Conservation (phyloP, 2,113 vertebrate species). For the Myocastor coypus region DNA sequence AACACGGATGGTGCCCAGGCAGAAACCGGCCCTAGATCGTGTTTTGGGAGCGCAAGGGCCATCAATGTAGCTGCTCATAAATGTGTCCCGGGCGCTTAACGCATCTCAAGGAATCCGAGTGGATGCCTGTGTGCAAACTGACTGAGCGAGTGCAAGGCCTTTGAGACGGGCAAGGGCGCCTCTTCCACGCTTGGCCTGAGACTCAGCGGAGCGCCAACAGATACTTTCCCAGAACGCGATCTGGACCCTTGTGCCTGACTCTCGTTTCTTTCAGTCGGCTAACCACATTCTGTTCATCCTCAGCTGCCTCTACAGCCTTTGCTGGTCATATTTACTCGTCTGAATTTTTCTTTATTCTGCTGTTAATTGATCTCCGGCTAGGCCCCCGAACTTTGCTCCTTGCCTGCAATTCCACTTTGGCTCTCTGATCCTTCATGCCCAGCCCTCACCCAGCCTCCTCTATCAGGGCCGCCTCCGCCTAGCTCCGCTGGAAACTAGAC, state of each 20-base stretch:
- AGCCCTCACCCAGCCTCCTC: no score
- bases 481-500: neutral
- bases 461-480: no score
- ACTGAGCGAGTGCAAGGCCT: neutral
- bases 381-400: neutral
- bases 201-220: neutral
- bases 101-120: neutral
- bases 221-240: neutral
- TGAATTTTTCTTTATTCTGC: neutral
- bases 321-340: neutral
- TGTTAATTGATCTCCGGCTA: neutral
- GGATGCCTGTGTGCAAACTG: neutral
- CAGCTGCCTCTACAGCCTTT: neutral
- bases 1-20: neutral
- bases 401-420: neutral
- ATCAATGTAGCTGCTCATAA: neutral
- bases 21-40: neutral
- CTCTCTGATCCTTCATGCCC: neutral
- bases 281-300: neutral
- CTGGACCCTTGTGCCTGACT: neutral
- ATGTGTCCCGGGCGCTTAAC: neutral
- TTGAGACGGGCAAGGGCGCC: neutral
- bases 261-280: neutral
- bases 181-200: neutral
- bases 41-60: neutral